Evolutionary conservation across 2,797 vertebrate species (phyloP).

Genomic region (Danio aesculapii): DNA sequence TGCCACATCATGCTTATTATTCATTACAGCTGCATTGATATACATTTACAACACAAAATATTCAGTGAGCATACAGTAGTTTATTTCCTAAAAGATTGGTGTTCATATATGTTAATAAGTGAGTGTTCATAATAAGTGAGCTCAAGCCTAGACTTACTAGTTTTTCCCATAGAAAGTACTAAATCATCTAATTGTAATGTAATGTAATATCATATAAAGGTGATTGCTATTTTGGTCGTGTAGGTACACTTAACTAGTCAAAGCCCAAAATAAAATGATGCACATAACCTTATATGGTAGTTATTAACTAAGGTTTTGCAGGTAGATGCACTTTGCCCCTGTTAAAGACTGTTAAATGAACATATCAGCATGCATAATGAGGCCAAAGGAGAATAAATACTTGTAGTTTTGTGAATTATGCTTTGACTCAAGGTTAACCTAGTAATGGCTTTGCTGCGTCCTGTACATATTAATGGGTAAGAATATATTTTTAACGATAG

Average conservation of each 20-base stretch:
- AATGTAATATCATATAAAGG: background rate
- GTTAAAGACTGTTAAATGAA: slow-evolving; percentile 14
- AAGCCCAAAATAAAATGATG: background rate
- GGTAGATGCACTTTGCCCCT: slow-evolving; percentile 7
- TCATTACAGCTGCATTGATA: background rate
- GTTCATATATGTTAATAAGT: no score
- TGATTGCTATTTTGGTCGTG: background rate
- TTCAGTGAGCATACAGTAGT: background rate
- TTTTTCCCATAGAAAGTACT: background rate
- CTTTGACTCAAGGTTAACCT: no score
- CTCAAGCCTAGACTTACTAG: background rate
- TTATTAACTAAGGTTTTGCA: slow-evolving; percentile 34
- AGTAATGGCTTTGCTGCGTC: no score
- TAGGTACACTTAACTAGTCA: background rate
- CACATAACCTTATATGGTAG: background rate
- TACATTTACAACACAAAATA: background rate
- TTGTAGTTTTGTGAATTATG: background rate
- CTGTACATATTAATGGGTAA: no score
- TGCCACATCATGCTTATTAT: background rate
- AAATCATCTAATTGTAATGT: background rate
- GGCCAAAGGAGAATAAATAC: background rate
- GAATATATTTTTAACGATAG: no score
- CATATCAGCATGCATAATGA: background rate
- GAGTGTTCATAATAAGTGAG: no score
- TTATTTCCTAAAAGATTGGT: no score